phyloP scores from a whole-genome alignment of 2,797 vertebrate genomes.

The Melanotaenia boesemani region DNA sequence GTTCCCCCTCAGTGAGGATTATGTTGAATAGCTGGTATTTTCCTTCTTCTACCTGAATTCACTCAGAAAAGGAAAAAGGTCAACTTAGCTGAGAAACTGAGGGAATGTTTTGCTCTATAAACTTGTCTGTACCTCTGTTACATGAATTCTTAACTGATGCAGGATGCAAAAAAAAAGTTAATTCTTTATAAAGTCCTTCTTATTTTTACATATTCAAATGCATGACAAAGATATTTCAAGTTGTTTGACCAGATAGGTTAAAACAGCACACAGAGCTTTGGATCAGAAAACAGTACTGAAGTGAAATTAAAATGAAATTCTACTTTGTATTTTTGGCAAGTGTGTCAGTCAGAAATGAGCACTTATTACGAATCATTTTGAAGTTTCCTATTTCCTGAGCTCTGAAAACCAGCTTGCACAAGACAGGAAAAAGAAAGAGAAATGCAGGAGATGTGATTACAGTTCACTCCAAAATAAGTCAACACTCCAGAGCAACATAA shows the following conservation, averaged over 20 bases:
- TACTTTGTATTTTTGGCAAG: conserved; percentile 42
- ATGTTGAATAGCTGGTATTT: conserved; percentile 63
- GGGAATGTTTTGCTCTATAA: conserved; percentile 29
- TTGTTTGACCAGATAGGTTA: conserved; percentile 18
- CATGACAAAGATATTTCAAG: conserved; percentile 10
- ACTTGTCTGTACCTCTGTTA: conserved; percentile 13
- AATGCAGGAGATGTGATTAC: conserved; percentile 46
- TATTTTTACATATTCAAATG: conserved; percentile 15
- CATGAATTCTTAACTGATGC: conserved; percentile 17
- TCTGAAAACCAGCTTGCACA: conserved; percentile 51
- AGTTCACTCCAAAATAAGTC: conserved; percentile 41
- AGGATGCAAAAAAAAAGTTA: conserved; percentile 19
- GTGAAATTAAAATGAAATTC: conserved; percentile 47
- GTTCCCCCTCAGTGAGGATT: conserved; percentile 54
- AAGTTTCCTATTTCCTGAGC: conserved; percentile 47
- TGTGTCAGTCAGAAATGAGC: conserved; percentile 42
- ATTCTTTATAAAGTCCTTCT: conserved; percentile 12
- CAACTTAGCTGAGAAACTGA: conserved; percentile 18
- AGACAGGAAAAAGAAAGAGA: conserved; percentile 33
- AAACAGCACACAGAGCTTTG: conserved; percentile 26
- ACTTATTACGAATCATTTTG: conserved; percentile 69
- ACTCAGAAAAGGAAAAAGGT: conserved; percentile 37
- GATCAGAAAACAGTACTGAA: conserved; percentile 29
- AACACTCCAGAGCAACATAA: conserved; percentile 5
- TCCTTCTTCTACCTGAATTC: conserved; percentile 55